These are phyloP conservation scores for Alexandromys fortis DNA, from an alignment of 2,113 vertebrate species.

Conservation along the genomic window DNA sequence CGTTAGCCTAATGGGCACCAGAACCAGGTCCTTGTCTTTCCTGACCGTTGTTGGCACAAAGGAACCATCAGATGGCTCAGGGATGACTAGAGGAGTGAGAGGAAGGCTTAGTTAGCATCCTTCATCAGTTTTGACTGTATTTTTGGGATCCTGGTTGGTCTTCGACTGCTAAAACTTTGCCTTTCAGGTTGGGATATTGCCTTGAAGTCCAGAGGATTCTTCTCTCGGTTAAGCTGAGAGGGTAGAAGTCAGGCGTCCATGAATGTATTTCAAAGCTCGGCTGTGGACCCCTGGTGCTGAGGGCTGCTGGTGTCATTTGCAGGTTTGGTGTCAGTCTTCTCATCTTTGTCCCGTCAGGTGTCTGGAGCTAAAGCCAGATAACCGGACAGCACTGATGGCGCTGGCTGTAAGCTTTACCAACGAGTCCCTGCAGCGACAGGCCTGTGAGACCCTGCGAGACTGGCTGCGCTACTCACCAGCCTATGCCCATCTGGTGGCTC, in stretches of 20 bases:
- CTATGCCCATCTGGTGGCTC: constrained; percentile 89
- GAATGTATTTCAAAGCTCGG: not conserved
- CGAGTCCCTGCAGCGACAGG: constrained; percentile 97
- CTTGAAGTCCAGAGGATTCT: not conserved
- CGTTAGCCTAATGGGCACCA: too few species aligned
- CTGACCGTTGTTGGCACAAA: not conserved
- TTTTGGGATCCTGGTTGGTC: not conserved
- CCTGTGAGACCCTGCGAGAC: constrained; percentile 95
- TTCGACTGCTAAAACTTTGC: not conserved
- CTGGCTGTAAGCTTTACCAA: constrained; percentile 98
- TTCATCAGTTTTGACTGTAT: constrained; percentile 5
- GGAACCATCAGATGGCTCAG: not conserved
- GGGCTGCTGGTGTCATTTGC: not conserved
- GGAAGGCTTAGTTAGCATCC: not conserved
- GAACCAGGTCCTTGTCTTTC: not conserved
- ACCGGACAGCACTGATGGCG: constrained; percentile 96
- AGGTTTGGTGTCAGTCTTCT: not conserved
- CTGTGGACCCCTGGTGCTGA: not conserved
- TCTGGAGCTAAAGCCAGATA: constrained; percentile 96
- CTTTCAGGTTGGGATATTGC: not conserved
- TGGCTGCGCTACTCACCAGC: constrained; percentile 94
- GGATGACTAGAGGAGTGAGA: not conserved
- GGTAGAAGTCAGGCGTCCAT: not conserved
- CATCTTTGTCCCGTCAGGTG: constrained; percentile 86
- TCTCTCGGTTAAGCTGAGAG: not conserved